A percentile compares a stretch with the other conserved stretches of the same genome.
Conservation (phyloP, 2,888 invertebrate species). For the Trissolcus japonicus region DNA sequence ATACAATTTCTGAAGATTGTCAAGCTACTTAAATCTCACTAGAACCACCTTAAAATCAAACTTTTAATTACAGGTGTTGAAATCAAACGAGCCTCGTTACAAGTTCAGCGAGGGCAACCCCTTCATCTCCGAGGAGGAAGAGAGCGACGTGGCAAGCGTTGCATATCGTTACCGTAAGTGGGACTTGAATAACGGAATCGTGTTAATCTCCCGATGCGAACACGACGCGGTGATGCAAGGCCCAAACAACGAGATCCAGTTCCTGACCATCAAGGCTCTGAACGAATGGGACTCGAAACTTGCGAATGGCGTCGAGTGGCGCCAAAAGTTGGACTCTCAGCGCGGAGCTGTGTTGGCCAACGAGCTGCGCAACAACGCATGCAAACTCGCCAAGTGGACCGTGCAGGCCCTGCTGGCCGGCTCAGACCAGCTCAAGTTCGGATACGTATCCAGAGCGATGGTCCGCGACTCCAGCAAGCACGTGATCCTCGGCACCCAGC, state of each 20-base stretch:
- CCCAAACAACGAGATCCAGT: conserved; percentile 92
- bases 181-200: conserved; percentile 95
- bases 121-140: conserved; percentile 93
- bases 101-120: conserved; percentile 95
- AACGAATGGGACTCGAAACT: conserved; percentile 99
- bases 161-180: conserved; percentile 98
- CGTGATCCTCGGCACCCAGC: conserved; percentile 97
- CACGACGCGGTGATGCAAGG: conserved; percentile 95
- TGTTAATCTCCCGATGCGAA: conserved; percentile 94
- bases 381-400: conserved; percentile 99
- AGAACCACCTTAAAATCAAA: too few species aligned
- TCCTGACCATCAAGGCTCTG: conserved; percentile 95
- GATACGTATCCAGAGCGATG: conserved; percentile 97
- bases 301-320: conserved; percentile 98
- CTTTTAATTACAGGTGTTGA: conserved; percentile 78
- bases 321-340: conserved; percentile 97
- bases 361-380: conserved; percentile 98
- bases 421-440: conserved; percentile 98
- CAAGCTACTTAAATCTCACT: too few species aligned
- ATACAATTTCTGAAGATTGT: too few species aligned
- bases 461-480: conserved; percentile 96
- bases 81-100: conserved; percentile 86
- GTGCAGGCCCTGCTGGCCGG: conserved; percentile 95
- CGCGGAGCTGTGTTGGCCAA: conserved; percentile 98
- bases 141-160: conserved; percentile 95